phyloP scores from a whole-genome alignment of 2,888 invertebrate species.

The Bursaphelenchus okinawaensis region DNA sequence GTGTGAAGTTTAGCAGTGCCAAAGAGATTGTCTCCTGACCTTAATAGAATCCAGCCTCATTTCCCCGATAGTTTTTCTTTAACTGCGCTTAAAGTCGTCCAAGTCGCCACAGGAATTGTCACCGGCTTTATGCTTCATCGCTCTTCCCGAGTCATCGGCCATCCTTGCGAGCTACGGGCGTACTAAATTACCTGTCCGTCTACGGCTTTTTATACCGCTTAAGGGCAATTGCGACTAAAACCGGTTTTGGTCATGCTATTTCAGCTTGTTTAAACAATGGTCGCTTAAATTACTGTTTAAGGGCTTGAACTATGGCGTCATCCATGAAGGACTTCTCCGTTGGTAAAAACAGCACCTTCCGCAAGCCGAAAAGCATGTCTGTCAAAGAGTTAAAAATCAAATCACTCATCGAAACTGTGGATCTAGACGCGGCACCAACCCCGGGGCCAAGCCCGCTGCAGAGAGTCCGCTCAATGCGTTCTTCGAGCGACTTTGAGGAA shows the following conservation, averaged over 20 bases:
- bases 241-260: not conserved
- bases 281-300: not conserved
- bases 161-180: not conserved
- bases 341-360: not conserved
- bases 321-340: not conserved
- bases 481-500: slow-evolving; percentile 9
- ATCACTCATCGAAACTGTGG: slow-evolving; percentile 1
- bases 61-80: not conserved
- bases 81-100: not conserved
- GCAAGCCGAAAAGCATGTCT: slow-evolving; percentile 10
- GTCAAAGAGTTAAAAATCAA: slow-evolving; percentile 14
- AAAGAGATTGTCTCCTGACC: not conserved
- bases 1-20: not conserved
- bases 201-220: too few species aligned
- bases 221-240: not conserved
- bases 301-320: not conserved
- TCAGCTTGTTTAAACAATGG: not conserved
- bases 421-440: not conserved
- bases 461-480: slow-evolving; percentile 2
- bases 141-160: not conserved
- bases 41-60: not conserved
- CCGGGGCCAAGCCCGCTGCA: slow-evolving; percentile 1
- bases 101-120: not conserved
- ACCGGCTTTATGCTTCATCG: not conserved
- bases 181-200: not conserved